Conservation (phyloP, 2,797 vertebrate species). For the Syndactyla subalaris region DNA sequence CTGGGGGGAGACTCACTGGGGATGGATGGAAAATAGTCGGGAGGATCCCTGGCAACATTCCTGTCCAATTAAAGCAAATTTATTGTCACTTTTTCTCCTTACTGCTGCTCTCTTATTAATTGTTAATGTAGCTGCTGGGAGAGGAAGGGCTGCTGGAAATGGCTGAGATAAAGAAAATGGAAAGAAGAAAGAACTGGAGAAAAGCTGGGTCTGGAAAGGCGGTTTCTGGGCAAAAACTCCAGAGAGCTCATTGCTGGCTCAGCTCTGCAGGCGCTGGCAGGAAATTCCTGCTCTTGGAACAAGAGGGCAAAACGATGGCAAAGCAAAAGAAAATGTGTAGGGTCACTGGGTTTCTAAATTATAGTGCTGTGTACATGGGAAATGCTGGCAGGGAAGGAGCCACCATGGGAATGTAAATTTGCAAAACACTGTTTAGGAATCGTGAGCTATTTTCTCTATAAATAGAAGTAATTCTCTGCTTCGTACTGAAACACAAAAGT, state of each 20-base stretch:
- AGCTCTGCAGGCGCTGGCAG: background rate
- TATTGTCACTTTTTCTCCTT: background rate
- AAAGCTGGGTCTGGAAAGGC: background rate
- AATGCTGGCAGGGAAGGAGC: background rate
- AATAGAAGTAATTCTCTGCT: slow-evolving; percentile 20
- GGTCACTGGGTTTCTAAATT: background rate
- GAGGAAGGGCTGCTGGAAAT: background rate
- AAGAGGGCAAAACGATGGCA: background rate
- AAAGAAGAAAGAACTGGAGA: background rate
- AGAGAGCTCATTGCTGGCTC: background rate
- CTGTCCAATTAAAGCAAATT: slow-evolving; percentile 45
- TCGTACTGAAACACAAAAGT: background rate
- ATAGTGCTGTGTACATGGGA: background rate
- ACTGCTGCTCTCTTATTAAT: background rate
- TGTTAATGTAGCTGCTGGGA: background rate
- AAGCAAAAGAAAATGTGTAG: background rate
- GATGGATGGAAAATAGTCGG: background rate
- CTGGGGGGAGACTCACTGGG: background rate
- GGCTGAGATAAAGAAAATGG: background rate
- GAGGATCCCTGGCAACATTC: slow-evolving; percentile 21
- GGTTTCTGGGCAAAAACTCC: background rate
- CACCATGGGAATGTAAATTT: background rate
- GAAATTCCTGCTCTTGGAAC: background rate
- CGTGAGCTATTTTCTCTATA: background rate
- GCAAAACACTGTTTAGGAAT: background rate